These are phyloP conservation scores for Trididemnum nubilum DNA, from an alignment of 23 tunicate genomes.

Conservation along the genomic window DNA sequence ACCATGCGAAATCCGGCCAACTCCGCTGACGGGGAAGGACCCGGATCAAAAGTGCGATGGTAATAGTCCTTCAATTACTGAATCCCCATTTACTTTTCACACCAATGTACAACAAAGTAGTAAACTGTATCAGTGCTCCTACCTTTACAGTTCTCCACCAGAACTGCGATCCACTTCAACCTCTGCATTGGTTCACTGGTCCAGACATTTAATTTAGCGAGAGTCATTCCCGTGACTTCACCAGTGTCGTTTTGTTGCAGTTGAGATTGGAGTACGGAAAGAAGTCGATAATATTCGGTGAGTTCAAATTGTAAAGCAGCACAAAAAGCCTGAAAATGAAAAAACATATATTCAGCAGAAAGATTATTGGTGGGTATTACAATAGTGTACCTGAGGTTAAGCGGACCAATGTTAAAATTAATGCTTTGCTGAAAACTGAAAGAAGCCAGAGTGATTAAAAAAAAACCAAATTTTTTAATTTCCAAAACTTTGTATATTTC, in stretches of 20 bases:
- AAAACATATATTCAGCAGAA: background rate
- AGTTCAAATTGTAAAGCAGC: slow-evolving; percentile 87
- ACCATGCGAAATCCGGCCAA: no score
- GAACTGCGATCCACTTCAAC: slow-evolving; percentile 66
- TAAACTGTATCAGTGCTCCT: background rate
- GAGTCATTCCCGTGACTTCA: slow-evolving; percentile 35
- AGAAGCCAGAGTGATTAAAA: no score
- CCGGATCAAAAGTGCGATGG: no score
- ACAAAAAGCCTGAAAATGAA: slow-evolving; percentile 77
- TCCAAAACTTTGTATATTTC: no score
- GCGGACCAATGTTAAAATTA: no score
- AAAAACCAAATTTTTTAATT: no score
- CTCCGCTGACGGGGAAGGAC: no score
- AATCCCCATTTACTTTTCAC: no score
- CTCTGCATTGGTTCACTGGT: slow-evolving; percentile 67
- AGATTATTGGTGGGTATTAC: background rate
- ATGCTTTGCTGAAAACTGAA: no score
- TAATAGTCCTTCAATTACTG: no score
- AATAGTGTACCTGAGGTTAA: no score
- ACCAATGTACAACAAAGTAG: no score
- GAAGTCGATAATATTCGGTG: slow-evolving; percentile 57
- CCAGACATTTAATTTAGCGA: slow-evolving; percentile 66
- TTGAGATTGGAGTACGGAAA: slow-evolving; percentile 74
- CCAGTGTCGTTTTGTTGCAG: slow-evolving; percentile 61
- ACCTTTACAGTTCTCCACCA: slow-evolving; percentile 91